These are phyloP conservation scores for Aphelenchoides besseyi DNA, from an alignment of 1,140 invertebrate genomes.

Conservation along the genomic window DNA sequence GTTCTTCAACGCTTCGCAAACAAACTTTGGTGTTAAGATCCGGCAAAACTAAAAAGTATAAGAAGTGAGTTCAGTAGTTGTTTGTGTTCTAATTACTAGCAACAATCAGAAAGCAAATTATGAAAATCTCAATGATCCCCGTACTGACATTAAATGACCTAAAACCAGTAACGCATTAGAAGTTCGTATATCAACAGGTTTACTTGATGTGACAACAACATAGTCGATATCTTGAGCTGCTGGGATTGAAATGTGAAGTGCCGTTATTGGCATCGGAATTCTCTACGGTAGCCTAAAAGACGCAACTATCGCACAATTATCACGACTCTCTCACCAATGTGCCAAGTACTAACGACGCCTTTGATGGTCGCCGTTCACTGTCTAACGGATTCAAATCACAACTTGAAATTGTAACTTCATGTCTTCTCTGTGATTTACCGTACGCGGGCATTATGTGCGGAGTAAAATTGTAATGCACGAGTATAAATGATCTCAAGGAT, in stretches of 20 bases:
- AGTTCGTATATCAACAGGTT: not conserved
- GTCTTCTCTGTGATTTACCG: not conserved
- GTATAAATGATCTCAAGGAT: too few relatives aligned
- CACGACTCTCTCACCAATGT: not conserved
- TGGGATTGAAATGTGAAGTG: constrained; percentile 7
- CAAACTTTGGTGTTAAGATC: constrained; percentile 32
- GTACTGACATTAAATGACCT: constrained; percentile 31
- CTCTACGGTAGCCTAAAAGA: constrained; percentile 7
- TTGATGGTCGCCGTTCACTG: constrained; percentile 9
- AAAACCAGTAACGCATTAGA: not conserved
- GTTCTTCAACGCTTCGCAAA: not conserved
- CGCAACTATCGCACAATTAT: not conserved
- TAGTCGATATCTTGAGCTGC: not conserved
- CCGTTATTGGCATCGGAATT: not conserved
- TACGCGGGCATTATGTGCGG: not conserved
- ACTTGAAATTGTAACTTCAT: not conserved
- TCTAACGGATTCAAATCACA: constrained; percentile 1
- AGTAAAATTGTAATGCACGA: too few relatives aligned
- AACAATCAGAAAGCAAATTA: constrained; percentile 52
- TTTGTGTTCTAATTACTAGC: constrained; percentile 36
- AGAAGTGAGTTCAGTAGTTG: not conserved
- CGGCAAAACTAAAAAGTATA: constrained; percentile 28
- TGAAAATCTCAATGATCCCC: constrained; percentile 35
- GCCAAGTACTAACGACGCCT: constrained; percentile 5
- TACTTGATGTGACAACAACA: not conserved